Base-by-base conservation (phyloP, 53 echinoderm and acorn worm species). In the Hippasteria phrygiana region DNA sequence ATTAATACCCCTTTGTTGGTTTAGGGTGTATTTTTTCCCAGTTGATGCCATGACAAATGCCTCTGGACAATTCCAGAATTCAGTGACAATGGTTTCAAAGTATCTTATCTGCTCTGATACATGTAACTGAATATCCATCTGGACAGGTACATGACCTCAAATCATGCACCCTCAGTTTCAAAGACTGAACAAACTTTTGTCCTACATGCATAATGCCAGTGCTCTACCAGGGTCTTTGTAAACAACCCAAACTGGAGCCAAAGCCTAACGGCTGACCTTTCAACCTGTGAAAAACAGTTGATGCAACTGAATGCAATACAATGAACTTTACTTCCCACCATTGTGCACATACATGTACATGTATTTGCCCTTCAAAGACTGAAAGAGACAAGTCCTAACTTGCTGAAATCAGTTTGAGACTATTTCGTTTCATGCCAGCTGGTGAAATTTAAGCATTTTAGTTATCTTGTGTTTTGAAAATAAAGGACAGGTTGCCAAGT, bases 31-130 rank as follows among this genome's bases (percentile, higher is more conserved):
- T 24, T 59, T 59, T 59, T 14, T 22, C 7, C 59, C 3, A 0
- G 7, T 17, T 24, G n/a, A n/a, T 56, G 56, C 24, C 59, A 20
- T 59, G 28, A 59, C 1, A 26, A 59, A 59, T 24, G n/a, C 59
- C 48, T 51, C 48, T 16, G 8, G 32, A 37, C 43, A 74, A 74
- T 24, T 1, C 74, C 43, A 5, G 5, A 14, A 28, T 42, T 43
- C 74, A 41, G 14, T 74, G 10, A 43, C 74, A 43, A 28, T 47
- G 48, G 43, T 74, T 74, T 74, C 27, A 43, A 42, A 20, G 32
- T 48, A 51, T 69, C 70, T 69, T 69, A 37, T 69, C 37, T 69
- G 70, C 38, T 1, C 70, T 69, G 70, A 69, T 69, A 69, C 66
- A 32, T 22, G 75, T 24, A 75, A 46, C 3, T 75, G 75, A 75